Percentiles rank a stretch among this genome's conserved stretches.
phyloP scores from a whole-genome alignment of 2,797 vertebrate species.

The Melopsittacus undulatus region DNA sequence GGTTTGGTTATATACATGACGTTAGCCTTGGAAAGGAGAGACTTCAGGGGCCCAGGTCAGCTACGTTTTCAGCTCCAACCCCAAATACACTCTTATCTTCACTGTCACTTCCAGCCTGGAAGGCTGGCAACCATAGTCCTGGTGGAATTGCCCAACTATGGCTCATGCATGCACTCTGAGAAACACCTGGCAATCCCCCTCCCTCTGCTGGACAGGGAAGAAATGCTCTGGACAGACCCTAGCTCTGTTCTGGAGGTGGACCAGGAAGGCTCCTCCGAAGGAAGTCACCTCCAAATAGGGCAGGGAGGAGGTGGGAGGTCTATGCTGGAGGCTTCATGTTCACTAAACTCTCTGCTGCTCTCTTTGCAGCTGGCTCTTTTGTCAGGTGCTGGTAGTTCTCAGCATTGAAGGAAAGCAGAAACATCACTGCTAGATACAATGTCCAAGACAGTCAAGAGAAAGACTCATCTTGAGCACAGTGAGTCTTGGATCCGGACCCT shows the following conservation, averaged over 20 bases:
- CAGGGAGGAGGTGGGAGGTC: background rate
- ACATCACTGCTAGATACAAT: background rate
- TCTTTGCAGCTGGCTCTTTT: background rate
- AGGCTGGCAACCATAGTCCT: conserved; percentile 58
- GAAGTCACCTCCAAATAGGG: background rate
- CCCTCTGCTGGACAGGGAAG: background rate
- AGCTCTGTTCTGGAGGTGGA: background rate
- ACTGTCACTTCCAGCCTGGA: conserved; percentile 2
- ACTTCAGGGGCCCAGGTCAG: conserved; percentile 81
- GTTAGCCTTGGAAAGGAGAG: conserved; percentile 78
- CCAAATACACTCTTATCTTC: background rate
- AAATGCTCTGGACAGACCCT: background rate
- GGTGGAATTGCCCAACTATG: conserved; percentile 56
- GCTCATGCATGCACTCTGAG: conserved; percentile 44
- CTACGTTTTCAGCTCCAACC: conserved; percentile 45
- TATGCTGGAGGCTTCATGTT: background rate
- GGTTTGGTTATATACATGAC: conserved; percentile 75
- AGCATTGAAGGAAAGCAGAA: conserved; percentile 4
- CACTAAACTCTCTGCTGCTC: background rate
- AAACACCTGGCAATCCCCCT: background rate
- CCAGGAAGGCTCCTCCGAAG: background rate
- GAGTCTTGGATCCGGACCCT: conserved; percentile 15
- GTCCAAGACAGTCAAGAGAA: background rate
- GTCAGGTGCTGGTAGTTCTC: background rate
- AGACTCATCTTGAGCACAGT: background rate